phyloP scores from a whole-genome alignment of 2,888 invertebrate genomes.

The Heteromurus nitidus region DNA sequence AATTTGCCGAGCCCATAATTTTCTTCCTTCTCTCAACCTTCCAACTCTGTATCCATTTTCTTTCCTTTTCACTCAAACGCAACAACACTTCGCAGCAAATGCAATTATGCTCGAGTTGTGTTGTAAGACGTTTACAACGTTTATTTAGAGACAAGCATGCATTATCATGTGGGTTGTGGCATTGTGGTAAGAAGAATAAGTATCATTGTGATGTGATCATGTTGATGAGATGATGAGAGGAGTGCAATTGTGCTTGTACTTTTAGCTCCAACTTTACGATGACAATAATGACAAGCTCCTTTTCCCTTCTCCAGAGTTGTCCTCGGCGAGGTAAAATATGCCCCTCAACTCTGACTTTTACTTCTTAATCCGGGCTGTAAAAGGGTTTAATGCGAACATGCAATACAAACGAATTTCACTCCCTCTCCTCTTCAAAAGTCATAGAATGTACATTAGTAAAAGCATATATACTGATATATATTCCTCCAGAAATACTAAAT shows the following conservation, averaged over 20 bases:
- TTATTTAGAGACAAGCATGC: too few species aligned
- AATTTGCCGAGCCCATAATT: too few species aligned
- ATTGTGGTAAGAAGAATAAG: too few species aligned
- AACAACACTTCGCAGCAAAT: too few species aligned
- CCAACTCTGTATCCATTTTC: too few species aligned
- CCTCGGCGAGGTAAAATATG: constrained; percentile 66
- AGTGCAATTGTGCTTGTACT: constrained; percentile 49
- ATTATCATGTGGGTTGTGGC: not conserved
- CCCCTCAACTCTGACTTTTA: constrained; percentile 67
- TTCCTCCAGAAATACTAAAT: not conserved
- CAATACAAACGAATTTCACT: not conserved
- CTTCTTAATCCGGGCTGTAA: constrained; percentile 62
- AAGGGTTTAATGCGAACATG: constrained; percentile 38
- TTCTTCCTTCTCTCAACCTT: too few species aligned
- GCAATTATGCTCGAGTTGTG: too few species aligned
- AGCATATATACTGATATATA: not conserved
- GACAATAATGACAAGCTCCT: constrained; percentile 68
- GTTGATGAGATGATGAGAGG: constrained; percentile 11
- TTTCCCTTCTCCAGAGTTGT: constrained; percentile 62
- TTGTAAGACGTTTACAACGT: too few species aligned
- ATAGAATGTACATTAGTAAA: not conserved
- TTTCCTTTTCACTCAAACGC: too few species aligned
- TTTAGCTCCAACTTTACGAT: constrained; percentile 62
- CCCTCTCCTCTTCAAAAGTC: too few species aligned
- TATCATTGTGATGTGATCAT: constrained; percentile 9